Evolutionary conservation across 2,797 vertebrate genomes (phyloP), one percentile per base, ranked within the genome.

Genomic region (Ctenochaetus hawaiiensis): DNA sequence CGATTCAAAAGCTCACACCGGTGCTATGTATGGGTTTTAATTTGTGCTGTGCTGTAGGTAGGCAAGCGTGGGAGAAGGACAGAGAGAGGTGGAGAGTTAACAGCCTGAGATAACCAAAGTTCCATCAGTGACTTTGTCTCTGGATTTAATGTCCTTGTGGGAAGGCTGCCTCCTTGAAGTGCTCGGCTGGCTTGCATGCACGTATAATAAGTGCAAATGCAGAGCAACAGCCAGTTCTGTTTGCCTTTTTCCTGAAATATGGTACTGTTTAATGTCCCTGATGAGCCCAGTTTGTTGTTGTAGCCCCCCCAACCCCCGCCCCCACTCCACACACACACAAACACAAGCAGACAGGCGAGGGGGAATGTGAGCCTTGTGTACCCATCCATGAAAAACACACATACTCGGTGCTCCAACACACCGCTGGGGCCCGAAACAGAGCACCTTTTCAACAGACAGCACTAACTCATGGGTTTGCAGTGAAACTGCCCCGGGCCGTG

Each of bases 11-110:
- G 90, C 77, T 77, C 86, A 73, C 63, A 72, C 78, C 52, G 76
- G 63, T 67, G 77, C 77, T 54, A 58, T 54, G 51, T 91, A 85
- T 92, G 93, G 86, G 79, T 89, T 93, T 30, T 90, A 67, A 92
- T 93, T 89, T 92, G 57, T 59, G 70, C 93, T 79, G 81, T 57
- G 92, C 92, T 94, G 93, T 93, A 93, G 92, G 93, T 92, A 90
- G 92, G 93, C 92, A 90, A 63, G 58, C 44, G 54, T 23, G 39
- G 70, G 49, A 20, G 73, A 43, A 45, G 70, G 66, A 84, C 67
- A 58, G 65, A 60, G 64, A 44, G 66, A 67, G 73, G 56, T 49
- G 56, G 66, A 77, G 80, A 78, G 68, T 51, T 76, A 76, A 89
- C 48, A 47, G 67, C 47, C 76, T 53, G 71, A 91, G 85, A 91